phyloP scores from a whole-genome alignment of 2,888 invertebrate genomes.

The Chironomus riparius region DNA sequence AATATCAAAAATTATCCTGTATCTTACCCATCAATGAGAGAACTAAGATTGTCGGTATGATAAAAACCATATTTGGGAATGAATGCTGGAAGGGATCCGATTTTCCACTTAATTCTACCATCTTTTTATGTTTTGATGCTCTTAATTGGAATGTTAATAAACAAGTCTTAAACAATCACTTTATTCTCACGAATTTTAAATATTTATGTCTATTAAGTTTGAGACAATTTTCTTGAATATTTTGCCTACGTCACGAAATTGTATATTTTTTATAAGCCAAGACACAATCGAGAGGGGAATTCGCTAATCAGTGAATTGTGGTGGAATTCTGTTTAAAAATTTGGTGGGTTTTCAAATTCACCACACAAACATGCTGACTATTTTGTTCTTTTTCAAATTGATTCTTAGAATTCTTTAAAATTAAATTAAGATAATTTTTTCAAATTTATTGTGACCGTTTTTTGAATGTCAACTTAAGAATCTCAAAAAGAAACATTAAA shows the following conservation, averaged over 20 bases:
- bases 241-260: not conserved
- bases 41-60: slow-evolving; percentile 73
- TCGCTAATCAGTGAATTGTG: not conserved
- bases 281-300: not conserved
- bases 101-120: slow-evolving; percentile 78
- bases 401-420: too few relatives aligned
- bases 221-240: not conserved
- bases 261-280: not conserved
- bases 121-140: slow-evolving; percentile 39
- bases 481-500: too few relatives aligned
- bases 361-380: too few relatives aligned
- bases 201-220: too few relatives aligned
- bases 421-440: too few relatives aligned
- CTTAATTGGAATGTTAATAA: too few relatives aligned
- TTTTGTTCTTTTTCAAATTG: too few relatives aligned
- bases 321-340: not conserved
- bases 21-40: slow-evolving; percentile 65
- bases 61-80: slow-evolving; percentile 79
- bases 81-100: slow-evolving; percentile 76
- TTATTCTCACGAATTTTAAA: not conserved
- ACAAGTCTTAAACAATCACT: not conserved
- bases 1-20: not conserved
- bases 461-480: too few relatives aligned
- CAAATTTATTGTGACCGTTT: too few relatives aligned
- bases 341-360: not conserved